A percentile compares a stretch with the other conserved stretches of the same genome.
Evolutionary conservation across 1,140 invertebrate genomes (phyloP).

Genomic region (Temnothorax curvispinosus): DNA sequence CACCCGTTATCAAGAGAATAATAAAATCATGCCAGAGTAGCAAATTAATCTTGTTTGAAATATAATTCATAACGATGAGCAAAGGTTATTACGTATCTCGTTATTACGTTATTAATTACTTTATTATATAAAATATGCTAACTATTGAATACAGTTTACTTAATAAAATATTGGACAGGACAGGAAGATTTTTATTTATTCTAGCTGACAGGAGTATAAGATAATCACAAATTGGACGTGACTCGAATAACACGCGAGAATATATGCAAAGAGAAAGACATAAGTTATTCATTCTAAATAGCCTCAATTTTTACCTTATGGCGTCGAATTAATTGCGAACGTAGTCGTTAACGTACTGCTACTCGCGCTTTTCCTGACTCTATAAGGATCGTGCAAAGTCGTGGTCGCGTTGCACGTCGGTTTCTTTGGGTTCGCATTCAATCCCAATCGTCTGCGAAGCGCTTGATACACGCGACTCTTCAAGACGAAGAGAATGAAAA

Average conservation of each 20-base stretch:
- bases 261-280: neutral
- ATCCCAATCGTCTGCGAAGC: conserved; percentile 67
- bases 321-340: conserved; percentile 61
- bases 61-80: neutral
- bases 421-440: conserved; percentile 28
- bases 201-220: neutral
- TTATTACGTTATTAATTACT: neutral
- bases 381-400: conserved; percentile 72
- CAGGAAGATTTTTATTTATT: neutral
- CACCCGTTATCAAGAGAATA: neutral
- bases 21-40: neutral
- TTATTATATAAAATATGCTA: neutral
- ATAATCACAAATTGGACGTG: neutral
- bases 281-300: neutral
- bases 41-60: neutral
- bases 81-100: neutral
- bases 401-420: conserved; percentile 32
- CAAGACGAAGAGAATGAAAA: conserved; percentile 89
- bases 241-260: neutral
- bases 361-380: conserved; percentile 73
- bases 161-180: neutral
- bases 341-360: conserved; percentile 77
- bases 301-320: conserved; percentile 44
- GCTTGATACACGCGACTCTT: conserved; percentile 86
- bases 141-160: neutral